Evolutionary conservation across 2,888 invertebrate genomes (phyloP), one percentile per base, ranked within the genome.

Genomic region (Imbricaverruca yamaguchii): DNA sequence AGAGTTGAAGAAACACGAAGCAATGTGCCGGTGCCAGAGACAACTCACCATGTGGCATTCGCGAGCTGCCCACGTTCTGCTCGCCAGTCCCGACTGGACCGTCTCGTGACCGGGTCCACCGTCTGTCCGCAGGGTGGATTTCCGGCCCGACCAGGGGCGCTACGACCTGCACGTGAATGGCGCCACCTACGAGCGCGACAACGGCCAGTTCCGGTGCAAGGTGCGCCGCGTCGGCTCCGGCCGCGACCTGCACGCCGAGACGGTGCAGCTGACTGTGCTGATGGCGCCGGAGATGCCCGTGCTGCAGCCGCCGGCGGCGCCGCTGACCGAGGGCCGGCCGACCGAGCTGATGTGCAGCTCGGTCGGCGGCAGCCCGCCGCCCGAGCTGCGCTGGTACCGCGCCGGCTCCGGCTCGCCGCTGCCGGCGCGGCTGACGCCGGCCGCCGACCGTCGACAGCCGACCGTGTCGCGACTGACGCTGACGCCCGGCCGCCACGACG

Each of bases 151-250:
- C 82, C 91, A 92, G 83, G 96, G 97, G 82, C 91, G 92, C 69
- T 97, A 96, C 89, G 96, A 97, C 89, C 90, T 97, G 85, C 90
- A 93, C 87, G 95, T 97, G 86, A 91, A 92, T 84, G 94, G 94
- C 87, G 94, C 96, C 80, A 93, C 94, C 80, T 97, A 96, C 89
- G 94, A 93, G 86, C 90, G 94, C 39, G 96, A 95, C 89, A 96
- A 96, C 88, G 96, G 95, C 81, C 92, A 92, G 86, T 97, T 95
- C 89, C 95, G 94, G 89, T 97, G 96, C 84, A 85, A 85, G 81
- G 85, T 87, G 63, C 88, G 92, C 93, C 85, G 92, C 93, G 86
- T 94, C 92, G 89, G 94, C 92, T 83, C 92, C 91, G 95, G 95
- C 77, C 90, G 91, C 83, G 93, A 93, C 87, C 90, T 95, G 85